Percentiles rank a stretch among this genome's conserved stretches.
These are phyloP conservation scores for Liodrosophila aerea DNA, from an alignment of 2,888 invertebrate species.

Conservation along the genomic window DNA sequence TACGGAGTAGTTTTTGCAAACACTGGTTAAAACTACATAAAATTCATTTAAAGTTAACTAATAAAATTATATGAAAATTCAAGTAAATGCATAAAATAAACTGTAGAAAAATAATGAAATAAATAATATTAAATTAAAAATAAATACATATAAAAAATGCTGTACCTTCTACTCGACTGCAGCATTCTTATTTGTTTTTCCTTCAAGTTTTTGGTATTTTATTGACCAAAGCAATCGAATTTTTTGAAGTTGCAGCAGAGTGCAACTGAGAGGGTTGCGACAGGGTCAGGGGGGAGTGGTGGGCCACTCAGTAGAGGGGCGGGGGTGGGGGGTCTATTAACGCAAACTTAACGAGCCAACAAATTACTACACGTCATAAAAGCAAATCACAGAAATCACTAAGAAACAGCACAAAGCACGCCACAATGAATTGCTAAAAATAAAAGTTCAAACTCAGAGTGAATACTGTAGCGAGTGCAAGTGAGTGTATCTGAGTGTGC, in stretches of 20 bases:
- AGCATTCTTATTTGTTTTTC: background rate
- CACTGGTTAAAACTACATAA: too few species aligned
- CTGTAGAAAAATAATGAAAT: too few species aligned
- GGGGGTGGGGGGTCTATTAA: constrained; percentile 57
- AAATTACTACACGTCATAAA: constrained; percentile 82
- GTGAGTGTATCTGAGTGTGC: background rate
- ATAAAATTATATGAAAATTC: too few species aligned
- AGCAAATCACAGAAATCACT: constrained; percentile 58
- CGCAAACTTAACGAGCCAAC: constrained; percentile 80
- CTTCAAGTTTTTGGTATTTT: constrained; percentile 21
- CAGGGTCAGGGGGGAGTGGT: background rate
- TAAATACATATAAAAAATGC: too few species aligned
- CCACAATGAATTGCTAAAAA: constrained; percentile 39
- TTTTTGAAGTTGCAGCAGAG: constrained; percentile 20
- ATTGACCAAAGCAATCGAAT: constrained; percentile 40
- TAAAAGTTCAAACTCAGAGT: constrained; percentile 18
- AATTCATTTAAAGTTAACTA: too few species aligned
- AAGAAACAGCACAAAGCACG: constrained; percentile 19
- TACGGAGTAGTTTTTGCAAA: too few species aligned
- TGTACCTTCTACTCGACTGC: background rate
- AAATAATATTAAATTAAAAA: too few species aligned
- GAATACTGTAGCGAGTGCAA: constrained; percentile 11
- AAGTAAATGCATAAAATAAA: too few species aligned
- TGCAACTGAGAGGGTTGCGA: background rate
- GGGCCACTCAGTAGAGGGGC: background rate